These are phyloP conservation scores for Monodelphis domestica DNA, from an alignment of 2,797 vertebrate genomes.

Conservation along the genomic window DNA sequence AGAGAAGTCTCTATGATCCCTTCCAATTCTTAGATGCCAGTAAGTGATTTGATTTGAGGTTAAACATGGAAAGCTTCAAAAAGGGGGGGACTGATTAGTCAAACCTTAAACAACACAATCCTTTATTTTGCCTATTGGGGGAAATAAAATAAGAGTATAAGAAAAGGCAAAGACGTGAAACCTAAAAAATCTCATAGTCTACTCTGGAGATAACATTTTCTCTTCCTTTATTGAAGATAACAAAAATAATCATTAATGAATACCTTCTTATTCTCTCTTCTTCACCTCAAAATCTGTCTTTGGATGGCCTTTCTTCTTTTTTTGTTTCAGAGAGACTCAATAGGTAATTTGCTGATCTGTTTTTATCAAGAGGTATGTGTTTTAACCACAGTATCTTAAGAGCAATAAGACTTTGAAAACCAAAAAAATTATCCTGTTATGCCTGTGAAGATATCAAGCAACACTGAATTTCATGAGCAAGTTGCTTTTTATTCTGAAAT, in stretches of 20 bases:
- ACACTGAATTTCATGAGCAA: conserved; percentile 47
- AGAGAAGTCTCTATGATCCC: not conserved
- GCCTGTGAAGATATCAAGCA: conserved; percentile 2
- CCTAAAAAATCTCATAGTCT: not conserved
- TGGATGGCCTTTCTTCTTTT: not conserved
- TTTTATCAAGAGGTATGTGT: conserved; percentile 10
- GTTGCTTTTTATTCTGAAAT: conserved; percentile 48
- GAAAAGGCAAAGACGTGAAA: not conserved
- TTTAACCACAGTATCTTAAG: conserved; percentile 48
- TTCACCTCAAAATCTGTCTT: conserved; percentile 11
- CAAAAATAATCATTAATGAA: not conserved
- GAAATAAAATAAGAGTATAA: not conserved
- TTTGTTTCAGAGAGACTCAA: not conserved
- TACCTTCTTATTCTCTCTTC: not conserved
- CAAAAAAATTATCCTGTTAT: conserved; percentile 25
- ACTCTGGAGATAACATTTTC: not conserved
- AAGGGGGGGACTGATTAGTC: not conserved
- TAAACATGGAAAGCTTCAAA: not conserved
- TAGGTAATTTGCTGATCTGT: conserved; percentile 50
- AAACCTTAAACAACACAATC: not conserved
- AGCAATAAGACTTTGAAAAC: conserved; percentile 16
- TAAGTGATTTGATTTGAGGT: not conserved
- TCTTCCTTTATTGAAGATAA: not conserved
- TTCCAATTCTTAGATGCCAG: not conserved
- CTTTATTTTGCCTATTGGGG: not conserved